A percentile compares a stretch with the other conserved stretches of the same genome.
These are phyloP conservation scores for Echeneis naucrates DNA, from an alignment of 2,797 vertebrate genomes.

Conservation along the genomic window DNA sequence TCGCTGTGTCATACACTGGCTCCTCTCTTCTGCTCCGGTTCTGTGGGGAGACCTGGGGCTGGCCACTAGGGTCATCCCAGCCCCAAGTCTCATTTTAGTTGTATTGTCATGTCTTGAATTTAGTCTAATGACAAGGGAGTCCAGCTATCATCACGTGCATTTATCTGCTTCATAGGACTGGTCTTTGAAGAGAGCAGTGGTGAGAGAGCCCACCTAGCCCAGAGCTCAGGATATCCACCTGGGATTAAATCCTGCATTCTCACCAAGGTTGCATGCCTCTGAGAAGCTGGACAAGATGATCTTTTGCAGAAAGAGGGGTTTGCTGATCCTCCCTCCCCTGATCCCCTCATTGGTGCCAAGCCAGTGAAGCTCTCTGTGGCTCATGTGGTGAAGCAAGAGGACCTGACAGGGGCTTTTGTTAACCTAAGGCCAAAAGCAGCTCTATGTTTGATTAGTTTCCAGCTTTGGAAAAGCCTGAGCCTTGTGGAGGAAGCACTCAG, in stretches of 20 bases:
- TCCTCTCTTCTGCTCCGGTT: slow-evolving; percentile 52
- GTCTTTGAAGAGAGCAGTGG: slow-evolving; percentile 69
- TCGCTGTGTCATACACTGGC: slow-evolving; percentile 58
- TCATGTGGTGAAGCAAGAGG: slow-evolving; percentile 73
- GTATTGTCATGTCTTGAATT: slow-evolving; percentile 59
- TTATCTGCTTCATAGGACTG: slow-evolving; percentile 59
- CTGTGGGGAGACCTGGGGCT: slow-evolving; percentile 29
- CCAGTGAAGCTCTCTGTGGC: slow-evolving; percentile 73
- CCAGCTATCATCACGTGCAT: slow-evolving; percentile 66
- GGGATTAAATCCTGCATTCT: slow-evolving; percentile 81
- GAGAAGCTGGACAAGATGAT: slow-evolving; percentile 79
- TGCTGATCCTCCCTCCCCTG: slow-evolving; percentile 74
- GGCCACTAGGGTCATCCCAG: slow-evolving; percentile 32
- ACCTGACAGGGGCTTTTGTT: slow-evolving; percentile 84
- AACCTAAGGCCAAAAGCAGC: slow-evolving; percentile 80
- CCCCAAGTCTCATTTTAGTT: slow-evolving; percentile 65
- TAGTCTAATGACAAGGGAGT: slow-evolving; percentile 46
- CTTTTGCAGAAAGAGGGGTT: slow-evolving; percentile 83
- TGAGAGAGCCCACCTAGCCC: slow-evolving; percentile 67
- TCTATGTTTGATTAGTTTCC: slow-evolving; percentile 83
- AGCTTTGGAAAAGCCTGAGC: slow-evolving; percentile 75
- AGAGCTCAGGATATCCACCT: slow-evolving; percentile 73
- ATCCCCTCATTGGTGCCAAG: slow-evolving; percentile 74
- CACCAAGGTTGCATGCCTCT: slow-evolving; percentile 65
- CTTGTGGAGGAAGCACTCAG: slow-evolving; percentile 77